Conservation (phyloP, 2,888 invertebrate genomes). For the Drosophila nr. perissopoda region DNA sequence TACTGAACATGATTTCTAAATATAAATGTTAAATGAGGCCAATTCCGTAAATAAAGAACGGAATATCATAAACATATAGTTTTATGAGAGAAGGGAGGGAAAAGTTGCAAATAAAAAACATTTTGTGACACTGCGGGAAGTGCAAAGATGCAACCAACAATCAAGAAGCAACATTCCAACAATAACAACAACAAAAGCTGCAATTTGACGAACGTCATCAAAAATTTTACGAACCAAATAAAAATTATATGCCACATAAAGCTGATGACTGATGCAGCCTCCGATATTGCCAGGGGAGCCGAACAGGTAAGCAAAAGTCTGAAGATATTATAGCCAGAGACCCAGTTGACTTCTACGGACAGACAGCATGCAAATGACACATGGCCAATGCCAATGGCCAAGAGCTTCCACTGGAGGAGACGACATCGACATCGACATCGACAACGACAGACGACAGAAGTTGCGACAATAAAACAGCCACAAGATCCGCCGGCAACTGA, state of each 20-base stretch:
- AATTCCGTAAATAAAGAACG: constrained; percentile 18
- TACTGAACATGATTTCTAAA: background rate
- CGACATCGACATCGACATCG: background rate
- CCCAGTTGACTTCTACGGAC: background rate
- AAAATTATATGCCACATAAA: constrained; percentile 82
- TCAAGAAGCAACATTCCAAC: constrained; percentile 10
- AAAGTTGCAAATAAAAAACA: constrained; percentile 41
- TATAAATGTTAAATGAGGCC: constrained; percentile 31
- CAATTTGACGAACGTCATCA: constrained; percentile 82
- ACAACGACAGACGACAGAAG: constrained; percentile 37
- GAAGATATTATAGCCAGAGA: constrained; percentile 40
- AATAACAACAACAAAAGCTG: constrained; percentile 32
- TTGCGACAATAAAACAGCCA: constrained; percentile 66
- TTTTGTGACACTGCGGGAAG: constrained; percentile 37
- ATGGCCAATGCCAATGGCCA: constrained; percentile 46
- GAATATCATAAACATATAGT: constrained; percentile 62
- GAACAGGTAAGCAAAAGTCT: constrained; percentile 56
- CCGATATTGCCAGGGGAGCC: constrained; percentile 26
- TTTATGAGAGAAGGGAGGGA: constrained; percentile 45
- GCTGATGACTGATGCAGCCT: constrained; percentile 76
- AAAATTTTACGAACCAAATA: constrained; percentile 79
- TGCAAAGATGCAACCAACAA: constrained; percentile 16
- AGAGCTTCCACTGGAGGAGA: constrained; percentile 12
- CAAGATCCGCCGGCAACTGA: constrained; percentile 64
- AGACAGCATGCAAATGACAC: constrained; percentile 50